Conservation (phyloP, 2,113 vertebrate genomes). For the Lonchura striata region DNA sequence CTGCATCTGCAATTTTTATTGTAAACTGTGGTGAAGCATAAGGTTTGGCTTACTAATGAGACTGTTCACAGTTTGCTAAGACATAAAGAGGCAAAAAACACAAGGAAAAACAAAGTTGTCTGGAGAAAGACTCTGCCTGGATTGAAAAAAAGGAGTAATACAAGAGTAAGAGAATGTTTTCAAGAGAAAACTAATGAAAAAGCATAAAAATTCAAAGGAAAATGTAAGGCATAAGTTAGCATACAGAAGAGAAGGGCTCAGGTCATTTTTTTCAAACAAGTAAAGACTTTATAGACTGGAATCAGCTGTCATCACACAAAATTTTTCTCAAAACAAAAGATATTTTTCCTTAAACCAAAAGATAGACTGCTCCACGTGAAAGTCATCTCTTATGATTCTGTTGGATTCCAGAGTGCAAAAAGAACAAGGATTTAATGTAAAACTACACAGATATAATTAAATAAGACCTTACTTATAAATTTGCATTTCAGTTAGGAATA, state of each 20-base stretch:
- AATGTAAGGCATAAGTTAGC: not conserved
- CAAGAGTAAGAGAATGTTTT: not conserved
- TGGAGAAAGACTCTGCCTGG: not conserved
- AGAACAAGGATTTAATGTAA: not conserved
- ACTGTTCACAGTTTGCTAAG: not conserved
- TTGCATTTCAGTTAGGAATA: not conserved
- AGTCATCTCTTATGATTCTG: not conserved
- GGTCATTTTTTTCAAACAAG: not conserved
- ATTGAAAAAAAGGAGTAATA: not conserved
- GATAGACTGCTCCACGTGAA: not conserved
- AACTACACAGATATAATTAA: not conserved
- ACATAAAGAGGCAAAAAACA: not conserved
- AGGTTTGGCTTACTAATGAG: not conserved
- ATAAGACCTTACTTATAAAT: not conserved
- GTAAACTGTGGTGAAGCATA: not conserved
- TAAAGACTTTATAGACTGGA: not conserved
- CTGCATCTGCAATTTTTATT: not conserved
- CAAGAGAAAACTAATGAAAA: not conserved
- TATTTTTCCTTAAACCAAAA: not conserved
- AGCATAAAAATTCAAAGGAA: not conserved
- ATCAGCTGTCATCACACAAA: not conserved
- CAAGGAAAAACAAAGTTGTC: not conserved
- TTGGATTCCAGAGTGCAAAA: not conserved
- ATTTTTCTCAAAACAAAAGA: not conserved
- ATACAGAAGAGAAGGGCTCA: not conserved